Evolutionary conservation across 2,888 invertebrate species (phyloP).

Genomic region (Pasiphila rectangulata): DNA sequence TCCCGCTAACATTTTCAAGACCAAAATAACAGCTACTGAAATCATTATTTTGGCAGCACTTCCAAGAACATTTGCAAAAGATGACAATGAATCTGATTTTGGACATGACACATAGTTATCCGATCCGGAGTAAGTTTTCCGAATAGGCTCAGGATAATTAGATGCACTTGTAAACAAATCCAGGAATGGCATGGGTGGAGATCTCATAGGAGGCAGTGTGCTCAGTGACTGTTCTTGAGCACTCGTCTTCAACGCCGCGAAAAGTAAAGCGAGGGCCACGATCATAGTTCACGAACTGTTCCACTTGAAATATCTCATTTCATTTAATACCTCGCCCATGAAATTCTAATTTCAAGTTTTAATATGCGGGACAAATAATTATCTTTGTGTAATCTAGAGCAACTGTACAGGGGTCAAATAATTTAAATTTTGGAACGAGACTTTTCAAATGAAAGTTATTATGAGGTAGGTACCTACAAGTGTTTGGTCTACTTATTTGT

Average conservation of each 20-base stretch:
- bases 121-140: constrained; percentile 64
- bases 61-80: constrained; percentile 65
- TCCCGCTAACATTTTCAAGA: constrained; percentile 64
- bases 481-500: too few relatives aligned
- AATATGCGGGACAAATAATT: constrained; percentile 60
- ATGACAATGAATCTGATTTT: constrained; percentile 60
- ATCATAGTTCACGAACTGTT: constrained; percentile 73
- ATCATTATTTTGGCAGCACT: constrained; percentile 75
- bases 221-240: constrained; percentile 65
- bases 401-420: constrained; percentile 58
- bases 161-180: constrained; percentile 68
- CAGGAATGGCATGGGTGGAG: constrained; percentile 56
- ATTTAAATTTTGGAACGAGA: constrained; percentile 46
- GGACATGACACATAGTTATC: constrained; percentile 58
- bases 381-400: constrained; percentile 49
- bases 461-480: constrained; percentile 29
- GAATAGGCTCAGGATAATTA: constrained; percentile 56
- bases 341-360: constrained; percentile 66
- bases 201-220: constrained; percentile 48
- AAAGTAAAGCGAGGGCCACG: constrained; percentile 55
- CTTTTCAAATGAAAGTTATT: constrained; percentile 40
- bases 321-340: constrained; percentile 72
- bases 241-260: constrained; percentile 46
- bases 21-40: constrained; percentile 63
- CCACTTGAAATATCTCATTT: constrained; percentile 53